Percentiles rank a stretch among this genome's conserved stretches.
Conservation (phyloP, 2,113 vertebrate genomes). For the Promerops cafer region DNA sequence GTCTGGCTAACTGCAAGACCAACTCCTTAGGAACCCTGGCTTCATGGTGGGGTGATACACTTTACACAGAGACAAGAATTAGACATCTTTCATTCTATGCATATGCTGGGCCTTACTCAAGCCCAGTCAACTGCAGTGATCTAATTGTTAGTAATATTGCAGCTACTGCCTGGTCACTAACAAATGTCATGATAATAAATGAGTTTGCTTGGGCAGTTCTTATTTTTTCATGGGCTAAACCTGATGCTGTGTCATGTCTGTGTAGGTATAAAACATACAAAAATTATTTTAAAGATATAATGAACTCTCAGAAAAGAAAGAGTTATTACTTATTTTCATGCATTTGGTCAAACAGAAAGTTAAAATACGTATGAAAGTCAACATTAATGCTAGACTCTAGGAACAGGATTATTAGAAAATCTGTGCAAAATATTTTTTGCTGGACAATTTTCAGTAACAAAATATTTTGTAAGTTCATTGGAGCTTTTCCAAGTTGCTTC, state of each 20-base stretch:
- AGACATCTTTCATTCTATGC: not conserved
- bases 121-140: not conserved
- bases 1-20: rapidly evolving
- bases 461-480: not conserved
- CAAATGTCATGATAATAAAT: not conserved
- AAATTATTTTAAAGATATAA: not conserved
- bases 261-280: not conserved
- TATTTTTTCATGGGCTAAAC: not conserved
- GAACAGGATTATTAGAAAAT: not conserved
- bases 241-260: not conserved
- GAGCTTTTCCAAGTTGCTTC: not conserved
- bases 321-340: not conserved
- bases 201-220: not conserved
- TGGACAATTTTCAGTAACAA: not conserved
- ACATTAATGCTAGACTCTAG: not conserved
- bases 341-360: not conserved
- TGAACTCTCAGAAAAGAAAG: not conserved
- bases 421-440: not conserved
- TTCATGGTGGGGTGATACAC: not conserved
- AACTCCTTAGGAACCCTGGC: not conserved
- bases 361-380: not conserved
- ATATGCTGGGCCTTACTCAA: not conserved
- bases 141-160: not conserved
- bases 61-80: not conserved
- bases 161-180: not conserved